Percentiles rank a stretch among this genome's conserved stretches.
phyloP scores from a whole-genome alignment of 2,888 invertebrate species.

The Cactoblastis cactorum region DNA sequence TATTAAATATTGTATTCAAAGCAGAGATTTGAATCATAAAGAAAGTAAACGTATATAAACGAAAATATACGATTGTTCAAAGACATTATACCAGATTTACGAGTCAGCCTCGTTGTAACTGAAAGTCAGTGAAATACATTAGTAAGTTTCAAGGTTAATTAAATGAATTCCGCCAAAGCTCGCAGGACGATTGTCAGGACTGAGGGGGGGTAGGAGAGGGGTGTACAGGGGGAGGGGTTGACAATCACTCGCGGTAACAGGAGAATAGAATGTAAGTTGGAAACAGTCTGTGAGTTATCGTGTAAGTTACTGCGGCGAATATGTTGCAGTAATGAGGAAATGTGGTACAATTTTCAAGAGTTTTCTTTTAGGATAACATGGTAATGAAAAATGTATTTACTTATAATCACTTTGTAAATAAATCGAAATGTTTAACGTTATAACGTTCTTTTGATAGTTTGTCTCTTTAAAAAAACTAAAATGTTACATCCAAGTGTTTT shows the following conservation, averaged over 20 bases:
- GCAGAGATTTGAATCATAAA: no score
- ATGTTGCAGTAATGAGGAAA: not conserved
- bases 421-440: no score
- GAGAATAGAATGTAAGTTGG: constrained; percentile 4
- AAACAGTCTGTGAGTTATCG: constrained; percentile 6
- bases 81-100: constrained; percentile 4
- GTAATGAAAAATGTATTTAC: no score
- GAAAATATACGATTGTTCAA: not conserved
- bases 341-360: not conserved
- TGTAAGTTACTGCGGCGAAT: not conserved
- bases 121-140: constrained; percentile 4
- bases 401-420: no score
- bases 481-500: no score
- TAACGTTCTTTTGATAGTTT: no score
- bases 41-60: no score
- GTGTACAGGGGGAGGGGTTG: not conserved
- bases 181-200: not conserved
- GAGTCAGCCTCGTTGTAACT: not conserved
- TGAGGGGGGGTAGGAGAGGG: not conserved
- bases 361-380: not conserved
- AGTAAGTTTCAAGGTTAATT: constrained; percentile 14
- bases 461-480: no score
- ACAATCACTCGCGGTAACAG: constrained; percentile 5
- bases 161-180: constrained; percentile 14
- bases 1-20: no score